Evolutionary conservation across 2,888 invertebrate species (phyloP).

Genomic region (Silvanus unidentatus): DNA sequence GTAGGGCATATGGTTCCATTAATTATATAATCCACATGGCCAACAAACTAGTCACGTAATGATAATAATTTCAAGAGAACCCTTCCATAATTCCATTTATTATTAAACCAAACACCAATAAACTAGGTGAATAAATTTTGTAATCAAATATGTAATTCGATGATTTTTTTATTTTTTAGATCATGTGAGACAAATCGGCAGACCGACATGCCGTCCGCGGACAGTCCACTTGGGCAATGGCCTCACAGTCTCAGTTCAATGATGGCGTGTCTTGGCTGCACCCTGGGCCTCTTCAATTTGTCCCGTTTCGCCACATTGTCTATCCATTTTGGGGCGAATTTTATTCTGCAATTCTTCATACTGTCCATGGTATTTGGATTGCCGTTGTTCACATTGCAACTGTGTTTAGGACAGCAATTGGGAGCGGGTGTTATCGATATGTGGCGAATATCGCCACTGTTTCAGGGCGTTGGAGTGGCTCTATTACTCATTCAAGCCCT

Average conservation of each 20-base stretch:
- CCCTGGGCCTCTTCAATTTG: constrained; percentile 82
- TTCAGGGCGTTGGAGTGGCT: constrained; percentile 83
- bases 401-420: constrained; percentile 79
- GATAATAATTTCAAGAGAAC: neutral
- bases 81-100: neutral
- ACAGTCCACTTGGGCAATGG: constrained; percentile 58
- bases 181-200: constrained; percentile 49
- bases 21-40: constrained; percentile 1
- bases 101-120: too few species aligned
- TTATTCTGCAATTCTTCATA: constrained; percentile 82
- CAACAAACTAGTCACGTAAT: neutral
- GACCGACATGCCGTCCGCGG: constrained; percentile 46
- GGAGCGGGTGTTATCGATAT: constrained; percentile 82
- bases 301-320: constrained; percentile 70
- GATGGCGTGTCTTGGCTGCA: constrained; percentile 78
- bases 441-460: constrained; percentile 90
- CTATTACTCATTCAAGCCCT: constrained; percentile 72
- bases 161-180: constrained; percentile 40
- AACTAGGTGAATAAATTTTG: too few species aligned
- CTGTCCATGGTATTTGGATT: constrained; percentile 66
- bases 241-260: constrained; percentile 70
- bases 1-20: neutral
- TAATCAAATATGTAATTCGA: too few species aligned
- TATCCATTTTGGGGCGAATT: constrained; percentile 82
- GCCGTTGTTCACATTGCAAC: constrained; percentile 77